These are phyloP conservation scores for Drosophila nr. fundita DNA, from an alignment of 2,888 invertebrate species.

Conservation along the genomic window DNA sequence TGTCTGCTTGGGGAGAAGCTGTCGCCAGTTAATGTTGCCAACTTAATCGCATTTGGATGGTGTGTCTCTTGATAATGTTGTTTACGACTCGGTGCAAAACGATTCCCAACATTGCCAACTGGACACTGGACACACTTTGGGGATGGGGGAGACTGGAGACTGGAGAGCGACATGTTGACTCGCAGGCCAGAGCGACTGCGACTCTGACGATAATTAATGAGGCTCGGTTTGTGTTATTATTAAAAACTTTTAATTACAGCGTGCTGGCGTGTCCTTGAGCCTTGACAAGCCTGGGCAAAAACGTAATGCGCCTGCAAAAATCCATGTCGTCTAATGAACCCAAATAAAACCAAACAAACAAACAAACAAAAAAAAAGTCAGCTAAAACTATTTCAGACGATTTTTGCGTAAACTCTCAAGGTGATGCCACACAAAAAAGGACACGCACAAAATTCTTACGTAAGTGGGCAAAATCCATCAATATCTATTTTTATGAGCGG, in stretches of 20 bases:
- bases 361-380: slow-evolving; percentile 46
- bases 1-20: slow-evolving; percentile 38
- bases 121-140: background rate
- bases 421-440: slow-evolving; percentile 54
- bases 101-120: slow-evolving; percentile 48
- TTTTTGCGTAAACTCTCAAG: slow-evolving; percentile 78
- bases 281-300: slow-evolving; percentile 14
- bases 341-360: slow-evolving; percentile 39
- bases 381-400: slow-evolving; percentile 54
- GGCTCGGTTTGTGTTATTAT: slow-evolving; percentile 54
- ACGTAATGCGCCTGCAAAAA: slow-evolving; percentile 36
- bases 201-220: slow-evolving; percentile 66
- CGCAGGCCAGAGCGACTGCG: background rate
- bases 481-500: slow-evolving; percentile 65
- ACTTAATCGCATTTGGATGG: slow-evolving; percentile 75
- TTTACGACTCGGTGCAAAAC: slow-evolving; percentile 73
- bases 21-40: slow-evolving; percentile 77
- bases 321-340: slow-evolving; percentile 57
- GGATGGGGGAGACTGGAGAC: background rate
- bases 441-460: slow-evolving; percentile 63
- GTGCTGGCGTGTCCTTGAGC: slow-evolving; percentile 56
- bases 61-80: slow-evolving; percentile 71
- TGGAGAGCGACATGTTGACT: slow-evolving; percentile 1
- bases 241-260: slow-evolving; percentile 73
- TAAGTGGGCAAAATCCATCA: slow-evolving; percentile 53